phyloP scores from a whole-genome alignment of 2,888 invertebrate species.

The Athrips mouffetella region DNA sequence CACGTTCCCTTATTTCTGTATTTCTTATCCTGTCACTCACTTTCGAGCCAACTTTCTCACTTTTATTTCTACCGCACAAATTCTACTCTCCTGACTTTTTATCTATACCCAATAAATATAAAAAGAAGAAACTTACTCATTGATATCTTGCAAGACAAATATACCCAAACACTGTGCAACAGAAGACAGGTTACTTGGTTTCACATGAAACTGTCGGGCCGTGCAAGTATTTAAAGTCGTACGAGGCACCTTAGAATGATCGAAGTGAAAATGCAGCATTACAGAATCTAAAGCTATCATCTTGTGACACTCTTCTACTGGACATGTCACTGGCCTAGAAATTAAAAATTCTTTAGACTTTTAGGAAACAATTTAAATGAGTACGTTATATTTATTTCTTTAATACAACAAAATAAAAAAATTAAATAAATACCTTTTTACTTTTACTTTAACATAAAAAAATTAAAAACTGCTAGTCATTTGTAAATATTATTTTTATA shows the following conservation, averaged over 20 bases:
- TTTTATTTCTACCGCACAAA: no score
- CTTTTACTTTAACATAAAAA: no score
- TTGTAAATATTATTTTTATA: no score
- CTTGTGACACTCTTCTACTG: slow-evolving; percentile 67
- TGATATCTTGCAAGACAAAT: slow-evolving; percentile 10
- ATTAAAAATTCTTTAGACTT: neutral
- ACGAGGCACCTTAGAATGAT: slow-evolving; percentile 70
- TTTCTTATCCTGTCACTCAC: no score
- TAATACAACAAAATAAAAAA: no score
- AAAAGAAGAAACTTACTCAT: slow-evolving; percentile 4
- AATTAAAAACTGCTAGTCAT: no score
- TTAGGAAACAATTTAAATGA: neutral
- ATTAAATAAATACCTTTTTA: no score
- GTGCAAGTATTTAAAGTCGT: slow-evolving; percentile 21
- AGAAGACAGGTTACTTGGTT: slow-evolving; percentile 23
- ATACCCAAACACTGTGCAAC: slow-evolving; percentile 30
- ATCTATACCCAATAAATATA: neutral
- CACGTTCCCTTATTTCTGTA: no score
- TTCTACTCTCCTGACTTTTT: no score
- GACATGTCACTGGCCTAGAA: slow-evolving; percentile 56
- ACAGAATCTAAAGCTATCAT: slow-evolving; percentile 74
- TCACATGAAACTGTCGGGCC: slow-evolving; percentile 26
- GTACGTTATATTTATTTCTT: no score
- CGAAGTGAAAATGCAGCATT: slow-evolving; percentile 75
- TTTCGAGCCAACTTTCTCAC: no score